phyloP scores from a whole-genome alignment of 2,888 invertebrate species.

The Tenodera sinensis region DNA sequence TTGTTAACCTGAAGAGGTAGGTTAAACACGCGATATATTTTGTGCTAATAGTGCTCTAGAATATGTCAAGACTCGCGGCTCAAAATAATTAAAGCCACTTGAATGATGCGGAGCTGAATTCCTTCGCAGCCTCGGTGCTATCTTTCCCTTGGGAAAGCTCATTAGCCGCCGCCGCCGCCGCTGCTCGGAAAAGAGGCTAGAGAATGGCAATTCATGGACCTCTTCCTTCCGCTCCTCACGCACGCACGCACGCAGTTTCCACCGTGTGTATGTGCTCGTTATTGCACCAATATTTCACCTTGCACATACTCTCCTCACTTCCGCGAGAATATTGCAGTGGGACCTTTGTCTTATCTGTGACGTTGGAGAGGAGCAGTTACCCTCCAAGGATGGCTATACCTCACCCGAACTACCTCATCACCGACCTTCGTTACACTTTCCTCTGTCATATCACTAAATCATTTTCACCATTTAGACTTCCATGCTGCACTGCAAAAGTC shows the following conservation, averaged over 20 bases:
- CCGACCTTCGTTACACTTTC: neutral
- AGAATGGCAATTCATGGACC: neutral
- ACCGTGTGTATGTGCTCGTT: neutral
- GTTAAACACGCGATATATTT: neutral
- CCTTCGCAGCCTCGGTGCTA: neutral
- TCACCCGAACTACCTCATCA: neutral
- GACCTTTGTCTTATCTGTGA: constrained; percentile 20
- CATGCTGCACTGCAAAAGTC: neutral
- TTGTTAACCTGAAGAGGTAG: neutral
- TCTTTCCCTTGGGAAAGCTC: neutral
- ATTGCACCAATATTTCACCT: constrained; percentile 25
- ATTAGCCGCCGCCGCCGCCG: too few relatives aligned
- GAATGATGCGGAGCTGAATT: neutral
- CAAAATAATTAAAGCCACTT: neutral
- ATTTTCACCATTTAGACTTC: neutral
- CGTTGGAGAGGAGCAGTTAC: neutral
- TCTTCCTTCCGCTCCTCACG: neutral
- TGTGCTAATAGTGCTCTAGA: neutral
- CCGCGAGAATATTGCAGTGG: constrained; percentile 10
- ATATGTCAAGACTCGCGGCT: neutral
- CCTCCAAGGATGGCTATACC: neutral
- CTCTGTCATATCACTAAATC: neutral
- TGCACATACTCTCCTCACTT: neutral
- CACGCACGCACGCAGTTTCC: too few relatives aligned
- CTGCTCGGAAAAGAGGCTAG: neutral